A percentile compares a stretch with the other conserved stretches of the same genome.
These are phyloP conservation scores for Nannoperca australis DNA, from an alignment of 2,797 vertebrate species.

Conservation along the genomic window DNA sequence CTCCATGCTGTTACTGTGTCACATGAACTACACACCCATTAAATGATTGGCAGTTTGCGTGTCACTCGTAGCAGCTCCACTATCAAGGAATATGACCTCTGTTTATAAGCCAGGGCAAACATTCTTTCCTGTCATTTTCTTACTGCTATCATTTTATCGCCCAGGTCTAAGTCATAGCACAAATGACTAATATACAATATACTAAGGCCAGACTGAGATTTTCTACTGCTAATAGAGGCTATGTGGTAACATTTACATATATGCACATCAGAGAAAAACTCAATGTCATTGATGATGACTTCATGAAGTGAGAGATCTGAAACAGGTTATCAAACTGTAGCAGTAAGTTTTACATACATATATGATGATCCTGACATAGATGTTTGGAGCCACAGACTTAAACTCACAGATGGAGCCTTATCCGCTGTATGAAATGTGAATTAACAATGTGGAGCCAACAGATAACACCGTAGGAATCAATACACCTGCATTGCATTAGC, in stretches of 20 bases:
- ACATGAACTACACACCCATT: too few species aligned
- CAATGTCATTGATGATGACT: background rate
- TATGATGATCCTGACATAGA: constrained; percentile 8
- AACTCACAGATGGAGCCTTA: background rate
- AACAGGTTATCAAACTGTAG: background rate
- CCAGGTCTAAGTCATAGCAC: too few species aligned
- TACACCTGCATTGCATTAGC: constrained; percentile 61
- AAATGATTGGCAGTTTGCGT: too few species aligned
- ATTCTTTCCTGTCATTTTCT: too few species aligned
- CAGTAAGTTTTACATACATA: background rate
- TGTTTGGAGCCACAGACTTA: constrained; percentile 3
- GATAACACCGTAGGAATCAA: constrained; percentile 34
- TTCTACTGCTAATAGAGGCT: background rate
- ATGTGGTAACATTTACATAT: background rate
- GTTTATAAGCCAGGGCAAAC: too few species aligned
- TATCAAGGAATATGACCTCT: too few species aligned
- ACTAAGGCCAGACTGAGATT: background rate
- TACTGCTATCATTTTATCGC: too few species aligned
- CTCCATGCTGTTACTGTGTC: too few species aligned
- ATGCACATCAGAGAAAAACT: background rate
- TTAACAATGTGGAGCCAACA: constrained; percentile 6
- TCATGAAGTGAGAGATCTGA: background rate
- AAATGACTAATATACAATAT: background rate
- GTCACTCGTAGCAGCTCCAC: too few species aligned
- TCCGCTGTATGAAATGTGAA: constrained; percentile 55